A percentile compares a stretch with the other conserved stretches of the same genome.
These are phyloP conservation scores for Dione juno DNA, from an alignment of 2,888 invertebrate species.

Conservation along the genomic window DNA sequence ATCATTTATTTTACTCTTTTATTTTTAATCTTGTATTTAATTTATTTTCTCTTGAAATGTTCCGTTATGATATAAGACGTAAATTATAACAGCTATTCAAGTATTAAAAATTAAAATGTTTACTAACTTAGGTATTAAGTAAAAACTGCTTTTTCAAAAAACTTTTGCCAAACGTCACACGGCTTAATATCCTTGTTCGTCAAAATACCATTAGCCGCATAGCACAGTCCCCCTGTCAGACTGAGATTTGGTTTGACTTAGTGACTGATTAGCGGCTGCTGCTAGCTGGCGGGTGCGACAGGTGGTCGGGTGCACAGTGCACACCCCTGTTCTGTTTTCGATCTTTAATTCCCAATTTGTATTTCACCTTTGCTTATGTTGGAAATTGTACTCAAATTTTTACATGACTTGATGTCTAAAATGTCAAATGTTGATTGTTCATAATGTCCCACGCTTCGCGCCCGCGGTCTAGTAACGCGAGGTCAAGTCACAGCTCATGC, in stretches of 20 bases:
- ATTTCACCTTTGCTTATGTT: background rate
- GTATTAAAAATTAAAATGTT: background rate
- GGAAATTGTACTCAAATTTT: background rate
- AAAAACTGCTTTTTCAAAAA: background rate
- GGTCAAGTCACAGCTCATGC: slow-evolving; percentile 80
- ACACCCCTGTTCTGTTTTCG: slow-evolving; percentile 66
- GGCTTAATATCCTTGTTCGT: slow-evolving; percentile 69
- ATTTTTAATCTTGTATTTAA: slow-evolving; percentile 59
- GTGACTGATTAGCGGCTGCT: slow-evolving; percentile 82
- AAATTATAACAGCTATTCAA: background rate
- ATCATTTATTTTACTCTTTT: slow-evolving; percentile 60
- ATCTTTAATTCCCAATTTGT: slow-evolving; percentile 53
- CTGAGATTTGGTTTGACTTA: slow-evolving; percentile 80
- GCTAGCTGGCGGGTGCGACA: slow-evolving; percentile 71
- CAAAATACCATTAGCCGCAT: slow-evolving; percentile 72
- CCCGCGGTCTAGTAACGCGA: slow-evolving; percentile 76
- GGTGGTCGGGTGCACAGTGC: slow-evolving; percentile 77
- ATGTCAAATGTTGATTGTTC: slow-evolving; percentile 71
- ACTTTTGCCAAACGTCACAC: slow-evolving; percentile 46
- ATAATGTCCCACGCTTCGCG: slow-evolving; percentile 73
- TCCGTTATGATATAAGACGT: background rate
- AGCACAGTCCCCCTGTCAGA: slow-evolving; percentile 49
- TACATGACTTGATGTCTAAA: slow-evolving; percentile 52
- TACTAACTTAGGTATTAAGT: background rate
- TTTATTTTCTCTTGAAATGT: slow-evolving; percentile 44